Conservation (phyloP, 2,797 vertebrate species). For the Falco cherrug region DNA sequence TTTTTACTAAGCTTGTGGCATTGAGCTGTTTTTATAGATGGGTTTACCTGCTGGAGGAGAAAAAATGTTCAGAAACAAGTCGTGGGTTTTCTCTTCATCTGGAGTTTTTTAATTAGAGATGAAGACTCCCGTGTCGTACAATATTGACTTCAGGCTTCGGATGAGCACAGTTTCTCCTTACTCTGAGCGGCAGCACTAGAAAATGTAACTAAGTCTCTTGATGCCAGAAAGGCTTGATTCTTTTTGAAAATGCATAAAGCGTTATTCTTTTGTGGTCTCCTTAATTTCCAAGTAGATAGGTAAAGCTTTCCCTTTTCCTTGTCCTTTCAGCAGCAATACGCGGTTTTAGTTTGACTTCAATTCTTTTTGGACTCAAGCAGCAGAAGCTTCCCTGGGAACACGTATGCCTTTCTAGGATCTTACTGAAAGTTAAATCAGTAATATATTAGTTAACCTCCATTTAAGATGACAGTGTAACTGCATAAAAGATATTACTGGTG, state of each 20-base stretch:
- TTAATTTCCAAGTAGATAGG: neutral
- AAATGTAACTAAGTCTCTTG: neutral
- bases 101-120: neutral
- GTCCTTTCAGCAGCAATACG: neutral
- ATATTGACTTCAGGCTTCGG: neutral
- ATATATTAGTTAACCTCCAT: neutral
- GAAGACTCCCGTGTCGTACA: neutral
- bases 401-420: neutral
- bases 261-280: neutral
- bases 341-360: neutral
- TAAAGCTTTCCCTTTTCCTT: neutral
- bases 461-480: neutral
- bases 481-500: neutral
- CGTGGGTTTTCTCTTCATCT: neutral
- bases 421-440: slow-evolving; percentile 31
- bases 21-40: neutral
- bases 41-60: neutral
- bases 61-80: neutral
- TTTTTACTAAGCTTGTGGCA: neutral
- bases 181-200: neutral
- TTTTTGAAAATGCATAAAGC: neutral
- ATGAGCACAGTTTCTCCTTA: neutral
- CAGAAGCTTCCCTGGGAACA: neutral
- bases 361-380: neutral
- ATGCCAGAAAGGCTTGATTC: neutral